These are phyloP conservation scores for Plutomurus gul DNA, from an alignment of 1,140 invertebrate genomes.

Conservation along the genomic window DNA sequence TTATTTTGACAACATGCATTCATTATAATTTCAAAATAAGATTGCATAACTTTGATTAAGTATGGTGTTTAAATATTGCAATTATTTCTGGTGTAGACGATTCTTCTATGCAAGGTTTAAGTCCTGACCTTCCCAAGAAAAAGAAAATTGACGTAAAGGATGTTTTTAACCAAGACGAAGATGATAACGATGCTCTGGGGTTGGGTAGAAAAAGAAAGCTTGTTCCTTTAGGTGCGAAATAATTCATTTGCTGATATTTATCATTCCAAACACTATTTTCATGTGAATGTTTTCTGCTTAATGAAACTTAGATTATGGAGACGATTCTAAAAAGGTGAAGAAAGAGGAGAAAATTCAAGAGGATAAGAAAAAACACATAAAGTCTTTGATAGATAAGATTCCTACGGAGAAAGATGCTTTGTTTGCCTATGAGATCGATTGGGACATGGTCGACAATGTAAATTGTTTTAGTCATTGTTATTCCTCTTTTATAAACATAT, in stretches of 20 bases:
- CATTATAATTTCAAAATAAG: neutral
- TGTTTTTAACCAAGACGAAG: constrained; percentile 89
- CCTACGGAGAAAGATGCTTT: constrained; percentile 95
- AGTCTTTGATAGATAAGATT: constrained; percentile 94
- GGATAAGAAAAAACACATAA: constrained; percentile 94
- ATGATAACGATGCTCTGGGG: constrained; percentile 68
- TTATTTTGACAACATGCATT: neutral
- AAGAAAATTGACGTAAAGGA: constrained; percentile 83
- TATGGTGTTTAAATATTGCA: no score
- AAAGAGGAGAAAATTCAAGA: constrained; percentile 77
- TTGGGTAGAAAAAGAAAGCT: constrained; percentile 78
- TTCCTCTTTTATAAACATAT: neutral
- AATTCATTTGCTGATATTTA: neutral
- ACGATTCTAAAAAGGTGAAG: constrained; percentile 66
- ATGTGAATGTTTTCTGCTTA: constrained; percentile 3
- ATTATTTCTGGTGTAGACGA: constrained; percentile 40
- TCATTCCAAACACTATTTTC: neutral
- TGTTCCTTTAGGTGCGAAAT: constrained; percentile 71
- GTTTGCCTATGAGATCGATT: constrained; percentile 92
- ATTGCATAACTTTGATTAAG: no score
- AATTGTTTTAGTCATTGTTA: constrained; percentile 55
- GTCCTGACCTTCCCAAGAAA: constrained; percentile 62
- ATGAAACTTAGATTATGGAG: constrained; percentile 57
- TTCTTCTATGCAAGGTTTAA: constrained; percentile 45
- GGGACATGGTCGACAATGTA: constrained; percentile 81